phyloP scores from a whole-genome alignment of 2,888 invertebrate species.

The Fragum sueziense region DNA sequence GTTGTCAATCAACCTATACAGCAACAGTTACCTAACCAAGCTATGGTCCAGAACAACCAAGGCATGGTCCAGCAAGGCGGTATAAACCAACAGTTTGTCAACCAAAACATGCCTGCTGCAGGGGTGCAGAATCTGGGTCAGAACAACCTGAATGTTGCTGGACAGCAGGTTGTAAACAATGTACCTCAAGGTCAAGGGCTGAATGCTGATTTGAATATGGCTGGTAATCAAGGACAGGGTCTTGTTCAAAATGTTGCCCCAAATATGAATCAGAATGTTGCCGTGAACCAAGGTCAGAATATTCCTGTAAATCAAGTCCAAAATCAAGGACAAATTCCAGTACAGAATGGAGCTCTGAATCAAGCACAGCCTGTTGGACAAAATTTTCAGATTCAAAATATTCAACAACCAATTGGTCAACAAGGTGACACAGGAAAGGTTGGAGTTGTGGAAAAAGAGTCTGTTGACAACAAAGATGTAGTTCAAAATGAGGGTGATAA shows the following conservation, averaged over 20 bases:
- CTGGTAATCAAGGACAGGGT: neutral
- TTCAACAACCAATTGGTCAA: neutral
- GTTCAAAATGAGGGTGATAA: neutral
- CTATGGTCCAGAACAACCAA: neutral
- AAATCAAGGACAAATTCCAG: neutral
- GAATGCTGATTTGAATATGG: neutral
- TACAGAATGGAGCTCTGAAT: neutral
- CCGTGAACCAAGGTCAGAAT: conserved; percentile 6
- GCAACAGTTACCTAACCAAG: neutral
- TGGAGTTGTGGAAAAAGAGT: neutral
- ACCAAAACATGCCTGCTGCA: neutral
- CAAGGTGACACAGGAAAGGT: neutral
- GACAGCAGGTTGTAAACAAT: conserved; percentile 1
- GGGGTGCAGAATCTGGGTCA: neutral
- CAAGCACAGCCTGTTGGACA: neutral
- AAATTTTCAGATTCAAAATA: neutral
- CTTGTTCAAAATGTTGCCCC: neutral
- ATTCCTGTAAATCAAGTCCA: neutral
- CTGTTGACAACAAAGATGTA: neutral
- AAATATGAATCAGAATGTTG: neutral
- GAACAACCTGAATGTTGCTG: neutral
- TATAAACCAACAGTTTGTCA: neutral
- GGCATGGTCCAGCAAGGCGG: neutral
- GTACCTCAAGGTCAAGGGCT: neutral
- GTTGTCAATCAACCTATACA: neutral